These are phyloP conservation scores for Stichodactyla mertensii DNA, from an alignment of 64 coral and sea anemone species.

Conservation along the genomic window DNA sequence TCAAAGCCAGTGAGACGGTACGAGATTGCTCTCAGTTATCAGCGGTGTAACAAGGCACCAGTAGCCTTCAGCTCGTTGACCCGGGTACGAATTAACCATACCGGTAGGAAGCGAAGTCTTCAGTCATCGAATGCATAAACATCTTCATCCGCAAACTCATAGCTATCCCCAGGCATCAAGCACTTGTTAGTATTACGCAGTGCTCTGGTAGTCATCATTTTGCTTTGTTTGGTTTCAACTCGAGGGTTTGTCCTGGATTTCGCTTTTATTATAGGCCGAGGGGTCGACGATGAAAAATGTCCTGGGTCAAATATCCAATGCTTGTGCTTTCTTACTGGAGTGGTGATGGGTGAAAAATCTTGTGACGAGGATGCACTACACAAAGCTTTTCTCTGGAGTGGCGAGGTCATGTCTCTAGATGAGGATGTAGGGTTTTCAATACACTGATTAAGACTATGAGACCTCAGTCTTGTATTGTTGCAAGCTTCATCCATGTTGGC, in stretches of 20 bases:
- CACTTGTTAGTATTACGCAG: neutral
- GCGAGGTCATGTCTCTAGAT: neutral
- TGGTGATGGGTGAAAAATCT: neutral
- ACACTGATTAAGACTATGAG: neutral
- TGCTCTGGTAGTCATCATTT: neutral
- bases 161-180: neutral
- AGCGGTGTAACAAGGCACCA: too few species aligned
- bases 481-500: neutral
- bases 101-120: neutral
- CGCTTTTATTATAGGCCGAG: neutral
- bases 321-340: neutral
- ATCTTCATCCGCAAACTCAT: constrained; percentile 22
- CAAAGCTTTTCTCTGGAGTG: neutral
- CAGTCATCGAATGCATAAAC: constrained; percentile 20
- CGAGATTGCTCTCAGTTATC: too few species aligned
- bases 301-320: constrained; percentile 14
- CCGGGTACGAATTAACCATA: too few species aligned
- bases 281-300: constrained; percentile 5
- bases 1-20: too few species aligned
- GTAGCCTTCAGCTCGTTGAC: too few species aligned
- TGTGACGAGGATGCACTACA: neutral
- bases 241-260: neutral
- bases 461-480: neutral
- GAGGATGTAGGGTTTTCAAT: neutral
- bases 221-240: neutral